Evolutionary conservation across 2,888 invertebrate genomes (phyloP).

Genomic region (Drosophila fulvimacula): DNA sequence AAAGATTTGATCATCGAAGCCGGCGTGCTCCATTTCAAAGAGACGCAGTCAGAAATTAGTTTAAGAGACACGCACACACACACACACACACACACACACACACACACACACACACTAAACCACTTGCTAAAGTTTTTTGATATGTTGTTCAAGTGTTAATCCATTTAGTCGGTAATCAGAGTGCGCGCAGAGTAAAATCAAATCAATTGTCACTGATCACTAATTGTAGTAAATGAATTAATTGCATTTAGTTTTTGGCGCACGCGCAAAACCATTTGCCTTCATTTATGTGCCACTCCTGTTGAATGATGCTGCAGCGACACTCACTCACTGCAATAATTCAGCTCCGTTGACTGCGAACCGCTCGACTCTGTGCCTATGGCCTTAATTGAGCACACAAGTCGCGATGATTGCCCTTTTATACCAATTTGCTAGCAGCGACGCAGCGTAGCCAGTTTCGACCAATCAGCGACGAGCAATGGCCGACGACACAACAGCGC

Average conservation of each 20-base stretch:
- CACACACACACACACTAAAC: conserved; percentile 7
- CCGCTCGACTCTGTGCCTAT: conserved; percentile 82
- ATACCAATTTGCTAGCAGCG: conserved; percentile 80
- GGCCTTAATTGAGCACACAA: conserved; percentile 85
- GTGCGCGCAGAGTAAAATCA: conserved; percentile 73
- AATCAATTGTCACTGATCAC: conserved; percentile 68
- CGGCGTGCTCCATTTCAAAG: conserved; percentile 88
- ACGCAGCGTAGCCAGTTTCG: conserved; percentile 37
- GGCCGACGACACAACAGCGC: conserved; percentile 58
- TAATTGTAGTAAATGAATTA: conserved; percentile 82
- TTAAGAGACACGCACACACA: neutral
- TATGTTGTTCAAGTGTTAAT: conserved; percentile 82
- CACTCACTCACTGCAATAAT: conserved; percentile 15
- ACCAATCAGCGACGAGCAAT: conserved; percentile 83
- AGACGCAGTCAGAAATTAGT: neutral
- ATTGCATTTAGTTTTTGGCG: conserved; percentile 76
- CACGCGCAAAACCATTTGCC: conserved; percentile 53
- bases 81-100: conserved; percentile 7
- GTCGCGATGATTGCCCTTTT: conserved; percentile 89
- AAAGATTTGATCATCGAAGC: conserved; percentile 92
- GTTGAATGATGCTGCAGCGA: conserved; percentile 16
- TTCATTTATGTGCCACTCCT: conserved; percentile 20
- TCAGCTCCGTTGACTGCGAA: conserved; percentile 57
- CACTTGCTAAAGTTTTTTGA: conserved; percentile 12
- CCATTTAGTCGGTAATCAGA: conserved; percentile 73